These are phyloP conservation scores for Grammomys surdaster DNA, from an alignment of 2,113 vertebrate genomes.

Conservation along the genomic window DNA sequence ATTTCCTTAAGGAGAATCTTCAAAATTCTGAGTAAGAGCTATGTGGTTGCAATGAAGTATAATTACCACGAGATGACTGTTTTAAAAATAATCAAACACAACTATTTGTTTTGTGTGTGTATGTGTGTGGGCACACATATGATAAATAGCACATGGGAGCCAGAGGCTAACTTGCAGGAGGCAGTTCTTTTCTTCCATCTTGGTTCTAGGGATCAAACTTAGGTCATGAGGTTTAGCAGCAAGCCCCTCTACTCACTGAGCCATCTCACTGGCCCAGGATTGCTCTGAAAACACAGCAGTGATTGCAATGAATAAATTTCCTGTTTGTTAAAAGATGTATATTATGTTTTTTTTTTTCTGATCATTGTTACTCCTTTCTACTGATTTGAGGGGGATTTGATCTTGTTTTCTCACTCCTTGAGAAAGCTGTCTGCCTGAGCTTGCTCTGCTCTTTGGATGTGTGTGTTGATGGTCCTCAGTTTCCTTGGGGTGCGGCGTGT, in stretches of 20 bases:
- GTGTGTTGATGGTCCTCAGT: no score
- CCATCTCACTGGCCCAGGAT: background rate
- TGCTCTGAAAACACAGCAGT: background rate
- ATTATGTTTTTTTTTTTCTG: background rate
- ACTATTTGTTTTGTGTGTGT: background rate
- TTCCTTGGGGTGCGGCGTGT: background rate
- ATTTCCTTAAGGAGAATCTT: background rate
- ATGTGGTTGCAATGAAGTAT: background rate
- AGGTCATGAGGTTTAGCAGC: background rate
- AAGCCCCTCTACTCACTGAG: background rate
- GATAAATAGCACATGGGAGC: background rate
- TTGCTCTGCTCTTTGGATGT: background rate
- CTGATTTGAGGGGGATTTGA: background rate
- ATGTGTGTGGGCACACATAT: fast-evolving
- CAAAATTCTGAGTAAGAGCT: background rate
- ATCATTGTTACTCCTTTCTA: background rate
- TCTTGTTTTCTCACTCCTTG: background rate
- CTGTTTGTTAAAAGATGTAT: background rate
- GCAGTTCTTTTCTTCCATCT: background rate
- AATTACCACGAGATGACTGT: background rate
- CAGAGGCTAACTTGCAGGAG: background rate
- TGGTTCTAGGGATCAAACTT: background rate
- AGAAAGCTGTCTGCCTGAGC: background rate
- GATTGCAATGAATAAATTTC: background rate
- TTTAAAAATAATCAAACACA: background rate